Base-by-base conservation (phyloP, 2,888 invertebrate species). In the Philereme transversata region DNA sequence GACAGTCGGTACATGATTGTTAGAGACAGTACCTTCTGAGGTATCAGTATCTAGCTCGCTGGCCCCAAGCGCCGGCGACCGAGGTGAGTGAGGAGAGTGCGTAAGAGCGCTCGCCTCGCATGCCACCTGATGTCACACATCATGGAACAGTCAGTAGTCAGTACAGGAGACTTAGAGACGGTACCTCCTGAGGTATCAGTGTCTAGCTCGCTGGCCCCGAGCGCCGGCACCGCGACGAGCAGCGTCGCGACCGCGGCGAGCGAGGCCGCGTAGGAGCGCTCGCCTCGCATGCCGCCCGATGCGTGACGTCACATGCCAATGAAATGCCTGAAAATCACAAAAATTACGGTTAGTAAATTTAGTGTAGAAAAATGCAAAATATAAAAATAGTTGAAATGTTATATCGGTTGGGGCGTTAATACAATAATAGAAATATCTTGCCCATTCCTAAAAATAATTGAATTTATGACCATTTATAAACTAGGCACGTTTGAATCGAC, bases 181-280 rank as follows among this genome's bases (percentile, higher is more conserved):
- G 57, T 64, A 62, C 69, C 66, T 65, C 22, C 49, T 49, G 50
- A 50, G 50, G 11, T 5, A 38, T 36, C 44, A 55, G 46, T 51
- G 8, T 62, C 35, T 54, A 41, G 57, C 43, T 58, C 62, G 54
- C 57, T 57, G 62, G 62, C 62, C 62, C 57, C 62, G 58, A 62
- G 57, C 56, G 57, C 62, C 57, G 57, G 57, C 73, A 81, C 70
- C 77, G 79, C 72, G 76, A 85, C 79, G 74, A 82, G 64, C 62
- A 89, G 81, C 72, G 84, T 78, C 81, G 84, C 85, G 79, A 88
- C 83, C 82, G 84, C 86, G 83, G 84, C 88, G 76, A 89, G 86
- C 86, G 84, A 79, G 77, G 80, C 83, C 84, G 84, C 86, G 85
- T 70, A 70, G 74, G 78, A 82, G 83, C 85, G 86, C 86, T 83